Conservation (phyloP, 35 echinoderm and acorn worm species). For the Diadema setosum region DNA sequence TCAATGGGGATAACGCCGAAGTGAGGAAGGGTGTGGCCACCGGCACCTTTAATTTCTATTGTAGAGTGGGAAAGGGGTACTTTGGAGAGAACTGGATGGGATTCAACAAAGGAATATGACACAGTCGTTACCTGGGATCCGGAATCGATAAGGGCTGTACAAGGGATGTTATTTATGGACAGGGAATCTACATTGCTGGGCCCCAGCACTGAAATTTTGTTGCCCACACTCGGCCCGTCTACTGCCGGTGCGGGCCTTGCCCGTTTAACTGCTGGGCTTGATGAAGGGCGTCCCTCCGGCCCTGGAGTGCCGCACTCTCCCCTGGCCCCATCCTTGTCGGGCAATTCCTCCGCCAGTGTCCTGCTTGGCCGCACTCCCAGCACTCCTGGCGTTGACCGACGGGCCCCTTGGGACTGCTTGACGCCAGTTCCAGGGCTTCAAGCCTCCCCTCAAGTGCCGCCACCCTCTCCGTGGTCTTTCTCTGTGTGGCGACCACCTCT, state of each 20-base stretch:
- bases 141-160: background rate
- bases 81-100: background rate
- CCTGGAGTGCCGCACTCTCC: background rate
- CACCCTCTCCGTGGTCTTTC: background rate
- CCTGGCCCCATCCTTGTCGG: background rate
- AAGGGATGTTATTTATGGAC: background rate
- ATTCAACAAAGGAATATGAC: background rate
- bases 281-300: background rate
- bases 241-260: too few species aligned
- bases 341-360: background rate
- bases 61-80: background rate
- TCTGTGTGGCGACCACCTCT: too few species aligned
- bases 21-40: background rate
- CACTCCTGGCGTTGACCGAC: background rate
- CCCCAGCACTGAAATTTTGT: too few species aligned
- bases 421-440: too few species aligned
- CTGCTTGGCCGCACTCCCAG: background rate
- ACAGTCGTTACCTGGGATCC: background rate
- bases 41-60: too few species aligned
- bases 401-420: too few species aligned
- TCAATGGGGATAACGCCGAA: background rate
- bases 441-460: too few species aligned
- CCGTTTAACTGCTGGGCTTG: too few species aligned
- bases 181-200: background rate
- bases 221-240: too few species aligned